Evolutionary conservation across 1,140 invertebrate genomes (phyloP), one percentile per base, ranked within the genome.

Genomic region (Platorchestia sp.): DNA sequence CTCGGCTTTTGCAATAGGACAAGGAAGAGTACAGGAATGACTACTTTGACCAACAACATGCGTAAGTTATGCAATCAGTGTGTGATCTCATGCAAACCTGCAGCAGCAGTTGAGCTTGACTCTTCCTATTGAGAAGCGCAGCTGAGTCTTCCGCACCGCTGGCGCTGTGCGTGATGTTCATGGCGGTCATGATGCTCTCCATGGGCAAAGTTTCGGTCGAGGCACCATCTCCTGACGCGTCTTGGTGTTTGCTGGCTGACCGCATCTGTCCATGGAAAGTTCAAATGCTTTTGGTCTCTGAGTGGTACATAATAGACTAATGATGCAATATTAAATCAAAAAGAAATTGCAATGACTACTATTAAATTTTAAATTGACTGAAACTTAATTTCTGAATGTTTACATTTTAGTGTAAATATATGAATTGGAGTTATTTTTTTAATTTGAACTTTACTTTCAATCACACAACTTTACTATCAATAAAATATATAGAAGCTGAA

Each of bases 121-220:
- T 93, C 45, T 93, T 93, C 45, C 40, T 93, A 44, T 93, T 93
- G 91, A 93, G 91, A 22, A 47, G 41, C 10, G 43, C 44, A 93
- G 91, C 91, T 5, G 91, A 45, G 41, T 42, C 45, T n/a, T 93
- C 91, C 0, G 91, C 40, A 19, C 40, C 40, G 43, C 91, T 36
- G 40, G 45, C 44, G 44, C 7, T 44, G 40, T 44, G 40, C 45
- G 91, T 93, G 43, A 93, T 93, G 91, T 93, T 93, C 91, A 93
- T 93, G 91, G 91, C 91, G 6, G 91, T 93, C 91, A 93, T 93
- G 45, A 93, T 42, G 91, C 91, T 93, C 36, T 93, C 91, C 91
- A 93, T 93, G 40, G 91, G 91, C 36, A 93, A 44, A 45, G 41
- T 93, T 44, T 93, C 91, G 7, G 91, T 47, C 10, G 45, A 40